Percentiles rank a stretch among this genome's conserved stretches.
Evolutionary conservation across 2,113 vertebrate species (phyloP).

Genomic region (Lichenostomus cassidix): DNA sequence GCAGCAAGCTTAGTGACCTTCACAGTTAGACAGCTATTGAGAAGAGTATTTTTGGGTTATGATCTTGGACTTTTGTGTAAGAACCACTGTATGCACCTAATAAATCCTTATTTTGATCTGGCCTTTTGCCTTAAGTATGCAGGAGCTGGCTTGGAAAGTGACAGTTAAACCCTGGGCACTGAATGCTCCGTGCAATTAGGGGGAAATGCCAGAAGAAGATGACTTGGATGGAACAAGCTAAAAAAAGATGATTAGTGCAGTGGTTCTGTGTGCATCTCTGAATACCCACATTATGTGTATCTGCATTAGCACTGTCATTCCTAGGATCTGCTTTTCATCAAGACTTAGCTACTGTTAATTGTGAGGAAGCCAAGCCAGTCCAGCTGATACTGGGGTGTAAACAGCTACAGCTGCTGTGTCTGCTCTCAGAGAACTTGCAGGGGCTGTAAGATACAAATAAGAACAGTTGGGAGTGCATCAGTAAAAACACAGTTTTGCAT

Average conservation of each 20-base stretch:
- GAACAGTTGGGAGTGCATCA: not conserved
- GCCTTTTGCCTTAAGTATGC: not conserved
- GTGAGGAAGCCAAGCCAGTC: not conserved
- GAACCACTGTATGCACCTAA: not conserved
- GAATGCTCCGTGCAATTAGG: not conserved
- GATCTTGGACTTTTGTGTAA: not conserved
- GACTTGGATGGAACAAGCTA: not conserved
- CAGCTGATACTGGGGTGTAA: not conserved
- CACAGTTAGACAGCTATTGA: not conserved
- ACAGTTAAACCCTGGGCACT: not conserved
- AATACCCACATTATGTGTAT: constrained; percentile 48
- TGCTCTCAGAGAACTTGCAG: not conserved
- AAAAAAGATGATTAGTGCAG: constrained; percentile 28
- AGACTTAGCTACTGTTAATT: constrained; percentile 22
- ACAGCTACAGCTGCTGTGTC: not conserved
- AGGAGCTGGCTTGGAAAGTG: not conserved
- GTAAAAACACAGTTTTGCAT: not conserved
- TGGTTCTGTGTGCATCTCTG: not conserved
- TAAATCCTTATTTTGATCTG: not conserved
- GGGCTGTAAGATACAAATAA: not conserved
- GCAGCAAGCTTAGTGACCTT: not conserved
- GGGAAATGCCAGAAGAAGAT: constrained; percentile 7
- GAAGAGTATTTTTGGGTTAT: not conserved
- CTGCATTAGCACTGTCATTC: not conserved
- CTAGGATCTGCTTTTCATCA: constrained; percentile 22